Evolutionary conservation across 1,140 invertebrate species (phyloP), one percentile per base, ranked within the genome.

Genomic region (Drosophila equinoxialis): DNA sequence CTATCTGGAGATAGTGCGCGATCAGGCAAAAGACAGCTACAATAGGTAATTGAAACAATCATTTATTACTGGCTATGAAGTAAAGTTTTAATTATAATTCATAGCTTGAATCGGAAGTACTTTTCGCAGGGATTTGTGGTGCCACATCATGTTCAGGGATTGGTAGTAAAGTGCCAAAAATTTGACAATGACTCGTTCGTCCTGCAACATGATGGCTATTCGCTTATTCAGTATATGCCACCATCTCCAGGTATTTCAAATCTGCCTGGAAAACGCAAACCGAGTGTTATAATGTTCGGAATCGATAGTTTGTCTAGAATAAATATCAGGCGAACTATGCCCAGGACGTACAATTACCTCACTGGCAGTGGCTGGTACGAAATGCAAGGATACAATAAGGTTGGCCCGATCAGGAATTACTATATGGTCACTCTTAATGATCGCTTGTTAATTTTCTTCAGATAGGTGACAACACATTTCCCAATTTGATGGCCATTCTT

Each of bases 391-490:
- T 91, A 90, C 60, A 91, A 83, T 41, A 90, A 90, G 71, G 87
- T 87, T 3, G 54, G n/a, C 1, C 8, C 2, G 0, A 10, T 33
- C 0, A n/a, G 8, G 11, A 11, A 3, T 14, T 3, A 37, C 6
- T 14, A 11, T 13, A n/a, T 1, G 10, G 30, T 5, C 14, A 5
- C 14, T 11, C 6, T 26, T 10, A 37, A 13, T 37, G 8, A 3
- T 20, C 6, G 5, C 11, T 45, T n/a, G 30, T 6, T 30, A 6
- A 30, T 33, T 17, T 20, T 5, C 41, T 85, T 80, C 42, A 94
- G 93, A 90, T 94, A 60, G 96, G 94, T 0, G 96, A 96, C 70
- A 97, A 97, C 68, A 97, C 96, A 0, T 97, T 96, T 86, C 96
- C 96, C 0, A 97, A 97, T 92, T 78, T 97, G 14, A 95, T 97